Base-by-base conservation (phyloP, 1,140 invertebrate genomes). In the Aphaenogaster floridana region DNA sequence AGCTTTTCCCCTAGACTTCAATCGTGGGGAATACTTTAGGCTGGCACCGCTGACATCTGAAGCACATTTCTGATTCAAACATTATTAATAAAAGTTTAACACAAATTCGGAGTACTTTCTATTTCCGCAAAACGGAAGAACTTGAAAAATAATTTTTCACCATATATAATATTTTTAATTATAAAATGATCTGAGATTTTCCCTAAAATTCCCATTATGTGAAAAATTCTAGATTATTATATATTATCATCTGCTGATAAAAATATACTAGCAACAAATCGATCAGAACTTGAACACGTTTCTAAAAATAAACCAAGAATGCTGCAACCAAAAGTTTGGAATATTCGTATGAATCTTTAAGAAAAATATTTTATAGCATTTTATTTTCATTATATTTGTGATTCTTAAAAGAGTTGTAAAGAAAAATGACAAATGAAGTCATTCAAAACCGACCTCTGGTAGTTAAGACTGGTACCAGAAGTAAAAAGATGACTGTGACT, bases 1-100 rank as follows among this genome's bases (percentile, higher is more conserved):
- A 50, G 42, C 34, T 61, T 81, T 84, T 76, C 54, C 80, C 80
- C 69, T 42, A 83, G 80, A 50, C 42, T 11, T 21, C 7, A 3
- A 5, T 15, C 13, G 17, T 63, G 36, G 57, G 54, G 80, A 84
- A n/a, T 39, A 50, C 17, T 74, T 3, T 21, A 54, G 39, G 3
- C 15, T 21, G 13, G 13, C 21, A n/a, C n/a, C 45, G 7, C 15
- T 21, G 13, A 17, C 21, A n/a, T 34, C 45, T 61, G 6, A 84
- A 39, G 1, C 17, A 8, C 42, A 34, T 39, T 36, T 83, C 39
- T 45, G 9, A 48, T 15, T 3, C n/a, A 8, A 15, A 45, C 15
- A 34, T 64, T 48, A 64, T 50, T 21, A 28, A 42, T 54, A 28
- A 42, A 28, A 68, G 15, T 42, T 13, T 45, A 34, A 13, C 28